Conservation (phyloP, 2,797 vertebrate species). For the Crypturellus tataupa region DNA sequence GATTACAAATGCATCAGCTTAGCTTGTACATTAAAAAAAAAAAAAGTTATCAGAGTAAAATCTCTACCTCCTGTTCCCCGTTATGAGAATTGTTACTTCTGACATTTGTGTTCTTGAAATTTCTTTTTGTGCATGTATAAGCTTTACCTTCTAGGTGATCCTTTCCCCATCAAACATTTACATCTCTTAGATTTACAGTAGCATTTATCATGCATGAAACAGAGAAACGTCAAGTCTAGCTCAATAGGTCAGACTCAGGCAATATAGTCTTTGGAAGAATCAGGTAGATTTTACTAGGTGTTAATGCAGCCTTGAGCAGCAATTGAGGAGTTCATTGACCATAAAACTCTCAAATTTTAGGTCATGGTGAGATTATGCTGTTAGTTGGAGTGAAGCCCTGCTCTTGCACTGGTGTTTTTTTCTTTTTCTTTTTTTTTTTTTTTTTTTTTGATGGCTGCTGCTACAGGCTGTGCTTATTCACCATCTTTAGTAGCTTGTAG, state of each 20-base stretch:
- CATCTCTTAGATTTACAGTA: not conserved
- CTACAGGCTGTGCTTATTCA: not conserved
- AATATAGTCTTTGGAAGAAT: constrained; percentile 6
- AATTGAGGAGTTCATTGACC: not conserved
- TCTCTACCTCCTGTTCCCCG: not conserved
- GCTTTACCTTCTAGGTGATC: constrained; percentile 4
- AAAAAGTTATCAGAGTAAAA: not conserved
- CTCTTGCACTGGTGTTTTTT: rapidly evolving
- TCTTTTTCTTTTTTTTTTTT: too few species aligned
- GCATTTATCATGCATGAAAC: not conserved
- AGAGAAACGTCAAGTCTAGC: constrained; percentile 24
- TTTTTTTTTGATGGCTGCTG: not conserved
- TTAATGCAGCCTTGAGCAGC: not conserved
- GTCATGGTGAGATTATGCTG: not conserved
- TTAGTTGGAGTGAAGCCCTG: not conserved
- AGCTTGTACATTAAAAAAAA: not conserved
- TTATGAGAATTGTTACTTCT: not conserved
- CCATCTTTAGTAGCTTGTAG: not conserved
- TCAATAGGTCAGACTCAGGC: constrained; percentile 5
- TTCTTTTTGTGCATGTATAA: not conserved
- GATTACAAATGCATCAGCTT: not conserved
- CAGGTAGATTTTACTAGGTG: constrained; percentile 9
- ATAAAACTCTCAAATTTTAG: not conserved
- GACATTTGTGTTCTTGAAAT: not conserved
- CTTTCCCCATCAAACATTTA: not conserved